A percentile compares a stretch with the other conserved stretches of the same genome.
Conservation (phyloP, 2,888 invertebrate species). For the Drosophila neutralis region DNA sequence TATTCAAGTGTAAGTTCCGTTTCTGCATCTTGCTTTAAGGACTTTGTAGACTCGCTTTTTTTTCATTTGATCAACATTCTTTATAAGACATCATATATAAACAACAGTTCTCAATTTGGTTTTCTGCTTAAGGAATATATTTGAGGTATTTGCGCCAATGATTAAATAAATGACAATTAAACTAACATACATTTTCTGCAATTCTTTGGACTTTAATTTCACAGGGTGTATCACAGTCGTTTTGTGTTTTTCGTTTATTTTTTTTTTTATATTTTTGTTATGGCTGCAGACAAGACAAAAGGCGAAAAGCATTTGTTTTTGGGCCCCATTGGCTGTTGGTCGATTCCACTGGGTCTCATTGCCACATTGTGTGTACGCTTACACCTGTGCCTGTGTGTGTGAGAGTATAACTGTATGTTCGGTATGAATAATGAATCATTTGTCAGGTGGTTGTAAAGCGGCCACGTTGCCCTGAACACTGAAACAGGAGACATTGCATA, state of each 20-base stretch:
- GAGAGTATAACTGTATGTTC: constrained; percentile 24
- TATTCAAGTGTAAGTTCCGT: background rate
- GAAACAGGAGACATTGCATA: constrained; percentile 67
- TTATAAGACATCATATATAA: background rate
- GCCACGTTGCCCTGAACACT: constrained; percentile 27
- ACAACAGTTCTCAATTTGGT: background rate
- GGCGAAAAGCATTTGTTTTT: constrained; percentile 41
- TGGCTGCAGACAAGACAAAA: constrained; percentile 44
- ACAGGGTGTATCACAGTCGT: constrained; percentile 23
- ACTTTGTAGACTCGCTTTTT: background rate
- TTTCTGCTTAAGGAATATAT: background rate
- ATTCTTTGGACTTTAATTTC: background rate
- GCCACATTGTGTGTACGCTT: constrained; percentile 17
- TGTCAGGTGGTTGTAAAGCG: constrained; percentile 59
- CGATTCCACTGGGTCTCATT: constrained; percentile 71
- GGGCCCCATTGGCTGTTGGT: constrained; percentile 33
- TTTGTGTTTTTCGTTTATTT: background rate
- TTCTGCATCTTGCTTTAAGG: background rate
- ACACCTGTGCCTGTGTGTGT: constrained; percentile 16
- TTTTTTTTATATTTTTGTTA: constrained; percentile 51
- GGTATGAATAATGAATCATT: constrained; percentile 81
- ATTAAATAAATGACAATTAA: background rate
- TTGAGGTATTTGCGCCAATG: background rate
- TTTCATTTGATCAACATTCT: background rate
- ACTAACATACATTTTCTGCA: background rate